These are phyloP conservation scores for Paramuricea clavata DNA, from an alignment of 92 coral and sea anemone genomes.

Conservation along the genomic window DNA sequence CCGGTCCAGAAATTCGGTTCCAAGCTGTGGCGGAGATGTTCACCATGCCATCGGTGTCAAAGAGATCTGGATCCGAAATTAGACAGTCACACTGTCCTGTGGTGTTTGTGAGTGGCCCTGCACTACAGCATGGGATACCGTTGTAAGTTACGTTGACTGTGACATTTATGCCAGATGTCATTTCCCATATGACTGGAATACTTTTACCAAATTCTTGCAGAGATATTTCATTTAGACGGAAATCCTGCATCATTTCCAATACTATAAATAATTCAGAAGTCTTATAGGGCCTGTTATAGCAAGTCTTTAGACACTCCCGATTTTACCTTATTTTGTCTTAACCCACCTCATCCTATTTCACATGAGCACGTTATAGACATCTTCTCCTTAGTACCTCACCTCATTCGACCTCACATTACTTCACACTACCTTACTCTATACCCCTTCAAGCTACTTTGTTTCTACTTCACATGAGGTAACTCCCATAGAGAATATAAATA, in stretches of 20 bases:
- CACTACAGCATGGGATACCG: conserved; percentile 21
- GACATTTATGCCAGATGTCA: background rate
- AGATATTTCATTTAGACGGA: background rate
- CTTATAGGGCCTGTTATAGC: too few relatives aligned
- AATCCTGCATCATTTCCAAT: background rate
- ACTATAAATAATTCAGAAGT: background rate
- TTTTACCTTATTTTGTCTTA: too few relatives aligned
- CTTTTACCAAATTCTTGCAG: background rate
- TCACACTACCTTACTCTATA: too few relatives aligned
- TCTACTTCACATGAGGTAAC: too few relatives aligned
- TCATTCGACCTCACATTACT: too few relatives aligned
- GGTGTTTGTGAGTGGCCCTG: background rate
- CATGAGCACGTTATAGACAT: too few relatives aligned
- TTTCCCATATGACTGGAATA: background rate
- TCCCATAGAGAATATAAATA: too few relatives aligned
- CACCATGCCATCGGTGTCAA: conserved; percentile 2
- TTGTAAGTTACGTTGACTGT: background rate
- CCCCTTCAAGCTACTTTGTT: too few relatives aligned
- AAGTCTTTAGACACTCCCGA: too few relatives aligned
- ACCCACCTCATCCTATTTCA: too few relatives aligned
- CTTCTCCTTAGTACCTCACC: too few relatives aligned
- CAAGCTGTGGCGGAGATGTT: background rate
- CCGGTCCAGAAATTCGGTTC: background rate
- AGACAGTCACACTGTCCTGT: background rate
- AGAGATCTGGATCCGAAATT: background rate